phyloP scores from a whole-genome alignment of 2,797 vertebrate genomes.

The Acanthopagrus latus region DNA sequence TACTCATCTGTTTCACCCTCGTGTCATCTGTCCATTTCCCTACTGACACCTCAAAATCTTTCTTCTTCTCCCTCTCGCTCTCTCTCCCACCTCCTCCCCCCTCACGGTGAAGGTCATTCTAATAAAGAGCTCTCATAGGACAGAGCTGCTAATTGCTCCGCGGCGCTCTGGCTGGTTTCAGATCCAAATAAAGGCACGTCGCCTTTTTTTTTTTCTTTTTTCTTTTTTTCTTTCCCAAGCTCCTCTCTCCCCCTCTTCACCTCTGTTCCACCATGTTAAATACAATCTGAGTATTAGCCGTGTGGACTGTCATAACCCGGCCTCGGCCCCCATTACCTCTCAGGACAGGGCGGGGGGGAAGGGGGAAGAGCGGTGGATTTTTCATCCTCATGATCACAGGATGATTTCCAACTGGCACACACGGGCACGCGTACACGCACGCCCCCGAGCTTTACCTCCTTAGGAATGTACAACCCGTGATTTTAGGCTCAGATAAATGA shows the following conservation, averaged over 20 bases:
- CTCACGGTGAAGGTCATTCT: slow-evolving; percentile 83
- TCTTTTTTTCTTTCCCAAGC: slow-evolving; percentile 8
- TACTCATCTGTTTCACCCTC: slow-evolving; percentile 58
- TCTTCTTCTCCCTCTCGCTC: slow-evolving; percentile 14
- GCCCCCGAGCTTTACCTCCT: slow-evolving; percentile 60
- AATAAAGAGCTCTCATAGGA: slow-evolving; percentile 82
- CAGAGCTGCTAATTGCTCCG: slow-evolving; percentile 82
- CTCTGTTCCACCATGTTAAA: slow-evolving; percentile 79
- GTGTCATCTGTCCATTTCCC: slow-evolving; percentile 60
- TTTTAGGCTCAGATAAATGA: slow-evolving; percentile 82
- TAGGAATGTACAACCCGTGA: slow-evolving; percentile 76
- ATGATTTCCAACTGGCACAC: slow-evolving; percentile 72
- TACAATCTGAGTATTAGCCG: slow-evolving; percentile 73
- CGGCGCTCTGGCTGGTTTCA: slow-evolving; percentile 77
- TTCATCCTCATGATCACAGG: slow-evolving; percentile 77
- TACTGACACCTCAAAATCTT: slow-evolving; percentile 44
- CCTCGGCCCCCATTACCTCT: slow-evolving; percentile 71
- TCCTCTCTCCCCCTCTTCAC: slow-evolving; percentile 53
- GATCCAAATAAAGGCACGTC: slow-evolving; percentile 82
- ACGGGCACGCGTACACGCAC: slow-evolving; percentile 32
- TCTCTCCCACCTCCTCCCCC: slow-evolving; percentile 19
- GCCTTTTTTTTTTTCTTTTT: slow-evolving; percentile 67
- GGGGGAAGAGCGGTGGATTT: slow-evolving; percentile 58
- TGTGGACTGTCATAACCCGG: slow-evolving; percentile 64
- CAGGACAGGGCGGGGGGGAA: slow-evolving; percentile 49